Conservation (phyloP, 2,113 vertebrate species). For the Ifrita kowaldi region DNA sequence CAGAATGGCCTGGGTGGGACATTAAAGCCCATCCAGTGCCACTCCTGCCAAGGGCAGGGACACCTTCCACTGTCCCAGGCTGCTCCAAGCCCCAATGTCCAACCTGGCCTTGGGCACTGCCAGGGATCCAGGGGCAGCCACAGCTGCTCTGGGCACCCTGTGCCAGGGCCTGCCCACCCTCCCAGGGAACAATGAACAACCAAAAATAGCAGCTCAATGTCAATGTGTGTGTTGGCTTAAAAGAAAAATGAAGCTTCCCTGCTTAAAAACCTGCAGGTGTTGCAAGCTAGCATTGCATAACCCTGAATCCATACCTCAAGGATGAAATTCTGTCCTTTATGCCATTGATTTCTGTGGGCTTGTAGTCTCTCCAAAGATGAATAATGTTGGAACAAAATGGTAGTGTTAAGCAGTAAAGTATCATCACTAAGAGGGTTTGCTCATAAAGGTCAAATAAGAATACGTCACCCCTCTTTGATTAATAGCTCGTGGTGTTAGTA, state of each 20-base stretch:
- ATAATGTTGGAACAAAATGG: background rate
- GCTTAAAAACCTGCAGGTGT: background rate
- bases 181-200: background rate
- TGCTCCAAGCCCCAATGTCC: background rate
- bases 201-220: background rate
- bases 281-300: background rate
- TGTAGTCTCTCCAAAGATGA: background rate
- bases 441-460: conserved; percentile 35
- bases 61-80: background rate
- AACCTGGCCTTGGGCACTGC: background rate
- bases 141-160: background rate
- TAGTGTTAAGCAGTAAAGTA: background rate
- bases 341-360: background rate
- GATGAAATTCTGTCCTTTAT: conserved; percentile 24
- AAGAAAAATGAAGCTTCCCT: background rate
- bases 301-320: background rate
- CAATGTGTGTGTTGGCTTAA: background rate
- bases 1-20: background rate
- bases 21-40: fast-evolving
- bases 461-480: conserved; percentile 2
- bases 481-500: background rate
- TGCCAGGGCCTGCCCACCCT: background rate
- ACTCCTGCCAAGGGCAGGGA: background rate
- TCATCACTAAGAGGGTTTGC: conserved; percentile 5
- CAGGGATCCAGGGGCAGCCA: background rate